Percentiles rank a stretch among this genome's conserved stretches.
These are phyloP conservation scores for Thryonomys swinderianus DNA, from an alignment of 2,113 vertebrate species.

Conservation along the genomic window DNA sequence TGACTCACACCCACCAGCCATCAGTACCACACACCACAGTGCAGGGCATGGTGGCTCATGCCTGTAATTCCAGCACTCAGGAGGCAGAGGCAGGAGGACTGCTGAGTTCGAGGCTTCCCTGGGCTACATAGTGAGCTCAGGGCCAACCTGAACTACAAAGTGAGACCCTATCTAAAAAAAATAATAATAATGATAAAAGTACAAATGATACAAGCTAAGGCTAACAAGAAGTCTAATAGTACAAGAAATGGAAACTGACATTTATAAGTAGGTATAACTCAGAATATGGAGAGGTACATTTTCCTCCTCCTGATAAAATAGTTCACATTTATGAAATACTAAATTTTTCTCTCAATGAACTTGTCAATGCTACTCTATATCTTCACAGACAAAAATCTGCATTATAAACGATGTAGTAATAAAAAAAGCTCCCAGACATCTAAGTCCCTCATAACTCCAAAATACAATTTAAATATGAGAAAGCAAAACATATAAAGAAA, in stretches of 20 bases:
- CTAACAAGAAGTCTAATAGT: not conserved
- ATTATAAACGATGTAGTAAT: not conserved
- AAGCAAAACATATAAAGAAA: slow-evolving; percentile 40
- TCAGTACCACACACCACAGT: too few relatives aligned
- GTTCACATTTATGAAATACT: slow-evolving; percentile 45
- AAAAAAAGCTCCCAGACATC: not conserved
- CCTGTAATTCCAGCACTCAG: too few relatives aligned
- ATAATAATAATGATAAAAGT: too few relatives aligned
- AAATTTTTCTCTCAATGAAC: slow-evolving; percentile 50
- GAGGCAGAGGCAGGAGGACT: too few relatives aligned
- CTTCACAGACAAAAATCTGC: not conserved
- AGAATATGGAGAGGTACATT: slow-evolving; percentile 31
- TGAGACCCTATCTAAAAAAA: too few relatives aligned
- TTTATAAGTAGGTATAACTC: slow-evolving; percentile 13
- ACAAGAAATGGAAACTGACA: slow-evolving; percentile 1
- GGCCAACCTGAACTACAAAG: too few relatives aligned
- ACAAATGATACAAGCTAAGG: slow-evolving; percentile 37
- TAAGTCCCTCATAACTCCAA: slow-evolving; percentile 28
- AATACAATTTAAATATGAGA: slow-evolving; percentile 15
- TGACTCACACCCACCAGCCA: too few relatives aligned
- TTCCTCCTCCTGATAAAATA: slow-evolving; percentile 40
- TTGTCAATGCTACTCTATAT: not conserved
- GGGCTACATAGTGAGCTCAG: too few relatives aligned
- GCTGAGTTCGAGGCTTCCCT: too few relatives aligned
- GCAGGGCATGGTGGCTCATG: too few relatives aligned